Evolutionary conservation across 2,888 invertebrate genomes (phyloP).

Genomic region (Spatulosminthurus flaviceps): DNA sequence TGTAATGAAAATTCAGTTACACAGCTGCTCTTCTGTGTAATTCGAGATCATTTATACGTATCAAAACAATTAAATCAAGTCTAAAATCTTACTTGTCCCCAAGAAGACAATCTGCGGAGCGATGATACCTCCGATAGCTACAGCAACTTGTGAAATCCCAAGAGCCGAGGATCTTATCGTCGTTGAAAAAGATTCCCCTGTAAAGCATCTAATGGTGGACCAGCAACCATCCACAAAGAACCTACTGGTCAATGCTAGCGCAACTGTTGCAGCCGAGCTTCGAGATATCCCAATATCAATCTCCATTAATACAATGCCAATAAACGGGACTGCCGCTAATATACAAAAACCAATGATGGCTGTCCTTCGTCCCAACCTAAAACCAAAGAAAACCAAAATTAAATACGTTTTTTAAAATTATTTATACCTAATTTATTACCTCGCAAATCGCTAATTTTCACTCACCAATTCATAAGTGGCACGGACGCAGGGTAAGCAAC

Average conservation of each 20-base stretch:
- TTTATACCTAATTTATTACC: too few species aligned
- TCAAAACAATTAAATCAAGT: background rate
- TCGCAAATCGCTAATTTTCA: too few species aligned
- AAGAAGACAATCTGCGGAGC: constrained; percentile 56
- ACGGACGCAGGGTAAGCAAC: constrained; percentile 45
- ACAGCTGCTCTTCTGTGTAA: too few species aligned
- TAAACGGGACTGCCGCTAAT: constrained; percentile 51
- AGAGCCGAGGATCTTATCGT: constrained; percentile 52
- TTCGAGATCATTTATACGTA: background rate
- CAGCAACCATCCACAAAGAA: constrained; percentile 42
- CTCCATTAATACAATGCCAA: constrained; percentile 41
- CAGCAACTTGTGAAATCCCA: constrained; percentile 56
- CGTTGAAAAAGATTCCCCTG: constrained; percentile 52
- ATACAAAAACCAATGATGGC: constrained; percentile 53
- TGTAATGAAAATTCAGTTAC: background rate
- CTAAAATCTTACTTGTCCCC: constrained; percentile 52
- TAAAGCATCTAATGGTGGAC: constrained; percentile 46
- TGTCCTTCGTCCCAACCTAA: constrained; percentile 55
- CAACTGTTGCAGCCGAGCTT: background rate
- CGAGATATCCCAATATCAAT: constrained; percentile 14
- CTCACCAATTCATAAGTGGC: constrained; percentile 13
- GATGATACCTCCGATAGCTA: constrained; percentile 56
- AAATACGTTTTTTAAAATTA: too few species aligned
- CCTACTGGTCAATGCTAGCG: constrained; percentile 18
- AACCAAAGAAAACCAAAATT: too few species aligned